Evolutionary conservation across 2,113 vertebrate species (phyloP).

Genomic region (Xenopus laevis): DNA sequence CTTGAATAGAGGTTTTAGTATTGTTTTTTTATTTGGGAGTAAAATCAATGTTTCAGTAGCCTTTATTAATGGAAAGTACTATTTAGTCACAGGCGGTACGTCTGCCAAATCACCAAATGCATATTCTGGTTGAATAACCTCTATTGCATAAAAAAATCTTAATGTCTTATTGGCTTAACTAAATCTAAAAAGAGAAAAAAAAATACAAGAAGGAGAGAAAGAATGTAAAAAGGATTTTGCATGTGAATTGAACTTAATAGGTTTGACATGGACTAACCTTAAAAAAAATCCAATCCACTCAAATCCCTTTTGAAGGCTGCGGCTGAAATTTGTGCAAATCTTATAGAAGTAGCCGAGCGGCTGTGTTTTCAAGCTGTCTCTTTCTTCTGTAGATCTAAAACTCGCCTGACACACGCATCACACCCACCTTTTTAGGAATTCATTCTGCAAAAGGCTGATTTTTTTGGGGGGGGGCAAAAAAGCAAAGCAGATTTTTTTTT

Average conservation of each 20-base stretch:
- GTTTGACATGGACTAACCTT: conserved; percentile 79
- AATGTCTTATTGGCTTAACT: conserved; percentile 62
- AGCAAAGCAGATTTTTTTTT: too few relatives aligned
- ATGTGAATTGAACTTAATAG: conserved; percentile 76
- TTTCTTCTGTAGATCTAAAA: conserved; percentile 53
- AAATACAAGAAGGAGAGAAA: conserved; percentile 10
- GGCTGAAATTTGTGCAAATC: conserved; percentile 65
- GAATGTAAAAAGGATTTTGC: conserved; percentile 65
- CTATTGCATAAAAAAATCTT: conserved; percentile 57
- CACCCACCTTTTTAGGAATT: conserved; percentile 49
- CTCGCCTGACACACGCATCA: conserved; percentile 46
- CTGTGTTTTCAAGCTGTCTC: conserved; percentile 47
- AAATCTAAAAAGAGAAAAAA: conserved; percentile 46
- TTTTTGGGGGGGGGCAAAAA: too few relatives aligned
- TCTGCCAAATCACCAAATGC: conserved; percentile 39
- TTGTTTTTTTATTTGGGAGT: too few relatives aligned
- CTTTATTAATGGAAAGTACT: too few relatives aligned
- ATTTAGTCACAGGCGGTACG: too few relatives aligned
- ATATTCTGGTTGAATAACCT: conserved; percentile 52
- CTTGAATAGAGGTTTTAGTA: too few relatives aligned
- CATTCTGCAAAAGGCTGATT: too few relatives aligned
- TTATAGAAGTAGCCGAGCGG: conserved; percentile 53
- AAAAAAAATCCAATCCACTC: conserved; percentile 76
- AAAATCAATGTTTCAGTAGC: too few relatives aligned
- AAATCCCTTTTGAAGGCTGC: conserved; percentile 68